Evolutionary conservation across 2,797 vertebrate genomes (phyloP), one percentile per base, ranked within the genome.

Genomic region (Acanthiza pusilla): DNA sequence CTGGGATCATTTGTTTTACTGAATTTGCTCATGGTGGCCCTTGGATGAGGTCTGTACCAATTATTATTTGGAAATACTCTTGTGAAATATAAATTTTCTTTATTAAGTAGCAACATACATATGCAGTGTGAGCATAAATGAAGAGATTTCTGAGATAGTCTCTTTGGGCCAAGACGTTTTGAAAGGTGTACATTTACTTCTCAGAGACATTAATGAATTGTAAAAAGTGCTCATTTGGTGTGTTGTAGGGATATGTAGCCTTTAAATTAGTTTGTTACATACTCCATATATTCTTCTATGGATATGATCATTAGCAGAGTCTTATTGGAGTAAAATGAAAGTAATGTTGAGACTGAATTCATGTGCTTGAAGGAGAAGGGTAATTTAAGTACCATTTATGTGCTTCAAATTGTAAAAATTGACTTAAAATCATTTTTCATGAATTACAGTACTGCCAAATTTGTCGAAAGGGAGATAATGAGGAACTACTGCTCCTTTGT

Each of bases 391-490:
- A 61, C 40, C 14, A 9, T 48, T 74, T 29, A n/a, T 51, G n/a
- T 60, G 72, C 58, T 79, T 94, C 27, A 80, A 53, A 70, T 43
- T 48, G 76, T n/a, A 30, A 40, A 43, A 51, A 47, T 32, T 40
- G 34, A 96, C 76, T 83, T 78, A 55, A 94, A 85, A 10, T 63
- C 22, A n/a, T 96, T 95, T 97, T 95, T 88, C 80, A 13, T 98
- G 76, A 97, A 76, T 97, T 98, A 40, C 81, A 99, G 99, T 99
- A 99, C 97, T 99, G 99, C 97, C 99, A 99, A 93, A 98, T 99
- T 61, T 99, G 99, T 96, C 99, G 98, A 85, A 99, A 99, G 97
- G 99, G 99, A 60, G 99, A 99, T 95, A 99, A 99, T 34, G 99
- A 99, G 96, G 99, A 99, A 81, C 98, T 99, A 73, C 98, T 99